Base-by-base conservation (phyloP, 2,113 vertebrate species). In the Macroglossus sobrinus region DNA sequence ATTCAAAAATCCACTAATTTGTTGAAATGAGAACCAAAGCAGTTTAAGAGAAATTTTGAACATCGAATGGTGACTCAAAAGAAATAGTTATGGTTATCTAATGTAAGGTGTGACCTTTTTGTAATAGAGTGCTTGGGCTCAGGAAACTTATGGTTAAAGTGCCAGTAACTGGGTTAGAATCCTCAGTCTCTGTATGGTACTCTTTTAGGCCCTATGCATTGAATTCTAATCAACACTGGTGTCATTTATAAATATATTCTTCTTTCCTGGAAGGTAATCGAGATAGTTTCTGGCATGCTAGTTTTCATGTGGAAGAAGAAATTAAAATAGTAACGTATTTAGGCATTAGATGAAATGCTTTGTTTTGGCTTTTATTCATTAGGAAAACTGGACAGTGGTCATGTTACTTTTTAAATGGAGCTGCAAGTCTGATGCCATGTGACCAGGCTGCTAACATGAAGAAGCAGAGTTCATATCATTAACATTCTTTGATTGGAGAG, bases 401-500 rank as follows among this genome's bases (percentile, higher is more conserved):
- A 40, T 80, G 90, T 97, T 98, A 94, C 97, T 98, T 98, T 97
- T 93, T 4, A 94, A 96, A 93, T 3, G 47, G 95, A 97, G 89
- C 95, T 97, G 97, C 96, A 94, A 87, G 96, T 84, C 96, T 43
- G 95, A 97, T 97, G 96, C 95, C 82, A 91, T 86, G 92, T 95
- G 93, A 95, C 96, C 96, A 95, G 96, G 97, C 98, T 98, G 98
- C 97, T 96, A 96, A 96, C 97, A 92, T 43, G 92, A 98, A 97
- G 96, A 93, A 95, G 94, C 92, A 97, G 97, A 98, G 97, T 97
- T 97, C 94, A 96, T 95, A 94, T 98, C 98, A 98, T 98, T 98
- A 98, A 98, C 98, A 98, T 98, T 99, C 98, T 98, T 98, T 96
- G 97, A 98, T 98, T 98, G 98, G 97, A 94, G 95, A 98, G 96